phyloP scores from a whole-genome alignment of 2,888 invertebrate genomes.

The Campoletis raptor region DNA sequence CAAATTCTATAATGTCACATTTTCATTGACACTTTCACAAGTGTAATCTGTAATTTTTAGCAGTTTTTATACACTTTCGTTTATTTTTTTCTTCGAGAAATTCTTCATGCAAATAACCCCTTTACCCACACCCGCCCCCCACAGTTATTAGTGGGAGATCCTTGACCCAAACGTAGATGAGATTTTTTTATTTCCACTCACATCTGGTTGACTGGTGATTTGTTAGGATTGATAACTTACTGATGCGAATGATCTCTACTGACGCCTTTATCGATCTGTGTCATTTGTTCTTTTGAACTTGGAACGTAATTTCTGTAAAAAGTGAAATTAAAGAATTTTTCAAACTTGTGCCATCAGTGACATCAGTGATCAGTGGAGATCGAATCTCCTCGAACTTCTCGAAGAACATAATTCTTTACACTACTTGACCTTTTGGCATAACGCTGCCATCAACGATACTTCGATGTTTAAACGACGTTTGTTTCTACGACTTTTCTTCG shows the following conservation, averaged over 20 bases:
- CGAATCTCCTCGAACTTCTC: constrained; percentile 3
- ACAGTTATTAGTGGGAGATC: too few species aligned
- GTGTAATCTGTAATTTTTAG: too few species aligned
- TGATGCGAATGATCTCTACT: constrained; percentile 3
- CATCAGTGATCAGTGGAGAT: neutral
- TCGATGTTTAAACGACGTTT: neutral
- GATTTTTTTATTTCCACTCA: too few species aligned
- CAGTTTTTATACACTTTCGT: too few species aligned
- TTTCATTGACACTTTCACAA: too few species aligned
- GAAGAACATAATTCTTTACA: neutral
- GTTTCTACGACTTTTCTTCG: neutral
- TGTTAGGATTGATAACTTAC: neutral
- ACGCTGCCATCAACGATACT: neutral
- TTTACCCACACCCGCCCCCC: too few species aligned
- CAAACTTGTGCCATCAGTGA: constrained; percentile 1
- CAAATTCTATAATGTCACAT: too few species aligned
- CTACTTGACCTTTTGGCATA: neutral
- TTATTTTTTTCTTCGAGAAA: too few species aligned
- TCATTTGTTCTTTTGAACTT: neutral
- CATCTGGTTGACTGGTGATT: too few species aligned
- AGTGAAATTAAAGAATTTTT: neutral
- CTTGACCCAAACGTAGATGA: too few species aligned
- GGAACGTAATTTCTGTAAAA: neutral
- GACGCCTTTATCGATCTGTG: neutral
- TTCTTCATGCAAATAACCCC: too few species aligned